Evolutionary conservation across 2,113 vertebrate genomes (phyloP), one percentile per base, ranked within the genome.

Genomic region (Brachypodius melanocephalos): DNA sequence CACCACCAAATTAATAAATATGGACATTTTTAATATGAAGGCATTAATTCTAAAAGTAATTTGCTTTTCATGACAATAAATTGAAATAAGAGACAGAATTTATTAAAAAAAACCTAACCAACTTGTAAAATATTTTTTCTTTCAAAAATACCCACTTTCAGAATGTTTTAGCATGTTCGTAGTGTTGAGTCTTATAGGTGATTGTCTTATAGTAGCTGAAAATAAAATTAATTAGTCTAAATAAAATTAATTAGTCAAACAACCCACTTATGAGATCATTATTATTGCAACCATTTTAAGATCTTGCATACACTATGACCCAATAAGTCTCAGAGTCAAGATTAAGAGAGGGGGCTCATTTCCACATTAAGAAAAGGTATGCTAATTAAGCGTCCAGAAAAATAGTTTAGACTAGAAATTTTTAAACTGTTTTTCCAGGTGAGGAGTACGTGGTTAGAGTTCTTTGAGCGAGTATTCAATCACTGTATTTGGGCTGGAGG

Each of bases 261-360:
- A 89, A 49, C 52, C 28, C 51, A 72, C 31, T 95, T 89, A 79
- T 21, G 49, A 93, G 73, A 49, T 85, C 77, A 52, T 85, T 92
- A 68, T 89, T 92, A 79, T 82, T 95, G 71, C 38, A 89, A 17
- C 54, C 49, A 69, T 91, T 95, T 92, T 85, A 91, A 57, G 29
- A 26, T 42, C 61, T 87, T 19, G 9, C n/a, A 17, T 82, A 75
- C 75, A 72, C 45, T 59, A n/a, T 43, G 48, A 89, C 31, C 51
- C 81, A 81, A 0, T 21, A 79, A 76, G 58, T 91, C 45, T 89
- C 32, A 71, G 66, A 78, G 36, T 88, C 52, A 85, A 62, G 54
- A 89, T 75, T 85, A 88, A 58, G 67, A 75, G 48, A 36, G 15
- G 5, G 10, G 4, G 1, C 7, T 81, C 24, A 65, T 92, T 86